Percentiles rank a stretch among this genome's conserved stretches.
phyloP scores from a whole-genome alignment of 2,113 vertebrate species.

The Heterotis niloticus region DNA sequence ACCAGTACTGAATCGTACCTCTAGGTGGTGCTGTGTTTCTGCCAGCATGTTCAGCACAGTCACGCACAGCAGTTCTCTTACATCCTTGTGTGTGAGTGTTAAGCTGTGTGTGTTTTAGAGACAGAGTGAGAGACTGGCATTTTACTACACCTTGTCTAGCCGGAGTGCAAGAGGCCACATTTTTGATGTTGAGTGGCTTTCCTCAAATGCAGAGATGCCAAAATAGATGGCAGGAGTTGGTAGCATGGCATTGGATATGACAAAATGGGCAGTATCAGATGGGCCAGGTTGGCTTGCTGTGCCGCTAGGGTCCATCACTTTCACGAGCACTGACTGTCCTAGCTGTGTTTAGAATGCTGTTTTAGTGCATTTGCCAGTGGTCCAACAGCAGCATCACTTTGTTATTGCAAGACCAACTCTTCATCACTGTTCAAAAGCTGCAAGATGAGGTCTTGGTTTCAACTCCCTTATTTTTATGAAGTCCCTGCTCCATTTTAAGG shows the following conservation, averaged over 20 bases:
- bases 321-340: background rate
- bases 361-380: too few relatives aligned
- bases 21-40: slow-evolving; percentile 56
- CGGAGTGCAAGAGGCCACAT: background rate
- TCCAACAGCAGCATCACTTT: too few relatives aligned
- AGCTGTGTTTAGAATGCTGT: too few relatives aligned
- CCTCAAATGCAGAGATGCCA: background rate
- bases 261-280: background rate
- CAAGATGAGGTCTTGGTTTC: too few relatives aligned
- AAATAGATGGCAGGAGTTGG: background rate
- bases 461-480: too few relatives aligned
- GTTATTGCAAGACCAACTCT: too few relatives aligned
- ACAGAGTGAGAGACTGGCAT: background rate
- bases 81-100: background rate
- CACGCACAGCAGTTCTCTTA: too few relatives aligned
- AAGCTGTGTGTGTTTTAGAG: background rate
- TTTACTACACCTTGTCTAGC: background rate
- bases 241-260: background rate
- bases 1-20: slow-evolving; percentile 37
- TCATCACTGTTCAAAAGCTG: too few relatives aligned
- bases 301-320: background rate
- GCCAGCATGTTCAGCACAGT: background rate
- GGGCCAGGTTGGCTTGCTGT: background rate
- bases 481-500: too few relatives aligned
- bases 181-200: slow-evolving; percentile 19